Conservation (phyloP, 2,797 vertebrate species). For the Myotis vivesi region DNA sequence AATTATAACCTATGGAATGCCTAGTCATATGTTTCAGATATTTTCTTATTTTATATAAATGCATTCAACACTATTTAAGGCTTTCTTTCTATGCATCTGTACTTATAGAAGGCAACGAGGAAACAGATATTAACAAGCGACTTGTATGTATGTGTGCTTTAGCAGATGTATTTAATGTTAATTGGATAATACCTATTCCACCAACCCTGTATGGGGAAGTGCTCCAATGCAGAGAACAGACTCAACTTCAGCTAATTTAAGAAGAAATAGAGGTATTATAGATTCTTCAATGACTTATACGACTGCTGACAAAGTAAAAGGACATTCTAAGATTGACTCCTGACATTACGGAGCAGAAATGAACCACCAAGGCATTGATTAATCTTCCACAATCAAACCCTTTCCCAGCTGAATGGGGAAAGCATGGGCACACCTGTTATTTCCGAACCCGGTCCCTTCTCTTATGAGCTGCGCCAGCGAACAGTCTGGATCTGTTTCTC, state of each 20-base stretch:
- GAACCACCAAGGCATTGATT: background rate
- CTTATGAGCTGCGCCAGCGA: background rate
- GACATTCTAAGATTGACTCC: background rate
- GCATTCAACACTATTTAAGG: background rate
- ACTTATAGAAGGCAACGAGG: background rate
- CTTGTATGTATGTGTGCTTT: background rate
- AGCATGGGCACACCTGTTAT: background rate
- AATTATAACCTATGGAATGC: background rate
- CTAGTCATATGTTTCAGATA: background rate
- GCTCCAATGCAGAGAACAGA: background rate
- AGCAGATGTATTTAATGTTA: background rate
- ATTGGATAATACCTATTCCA: background rate
- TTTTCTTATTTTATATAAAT: constrained; percentile 22
- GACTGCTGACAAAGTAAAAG: background rate
- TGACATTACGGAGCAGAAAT: background rate
- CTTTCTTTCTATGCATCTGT: background rate
- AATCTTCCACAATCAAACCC: background rate
- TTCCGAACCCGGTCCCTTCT: background rate
- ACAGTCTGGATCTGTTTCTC: background rate
- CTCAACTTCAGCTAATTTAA: background rate
- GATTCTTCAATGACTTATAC: background rate
- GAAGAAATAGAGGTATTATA: background rate
- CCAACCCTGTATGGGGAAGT: background rate
- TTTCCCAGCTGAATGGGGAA: background rate
- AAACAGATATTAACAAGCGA: background rate